Percentiles rank a stretch among this genome's conserved stretches.
Conservation (phyloP, 2,797 vertebrate genomes). For the Sarcoramphus papa region DNA sequence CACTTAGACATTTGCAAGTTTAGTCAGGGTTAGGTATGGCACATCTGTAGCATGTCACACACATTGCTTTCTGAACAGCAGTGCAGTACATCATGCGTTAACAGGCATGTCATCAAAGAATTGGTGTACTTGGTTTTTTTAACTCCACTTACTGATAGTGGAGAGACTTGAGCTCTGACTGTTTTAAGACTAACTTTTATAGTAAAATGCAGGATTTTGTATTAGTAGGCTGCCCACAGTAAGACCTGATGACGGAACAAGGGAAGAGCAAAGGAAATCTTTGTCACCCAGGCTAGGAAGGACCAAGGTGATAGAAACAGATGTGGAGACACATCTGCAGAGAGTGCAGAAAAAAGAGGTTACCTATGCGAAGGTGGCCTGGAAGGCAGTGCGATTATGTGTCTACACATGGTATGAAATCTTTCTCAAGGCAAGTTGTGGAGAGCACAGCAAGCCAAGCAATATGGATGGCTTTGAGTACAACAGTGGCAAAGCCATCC, state of each 20-base stretch:
- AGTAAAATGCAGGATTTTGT: not conserved
- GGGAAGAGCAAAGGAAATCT: not conserved
- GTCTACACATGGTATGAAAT: not conserved
- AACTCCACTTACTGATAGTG: not conserved
- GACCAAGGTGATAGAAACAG: not conserved
- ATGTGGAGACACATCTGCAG: not conserved
- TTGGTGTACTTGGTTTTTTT: not conserved
- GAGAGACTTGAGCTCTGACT: not conserved
- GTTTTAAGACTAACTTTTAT: not conserved
- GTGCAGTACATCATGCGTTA: not conserved
- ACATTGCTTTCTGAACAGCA: not conserved
- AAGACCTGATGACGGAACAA: not conserved
- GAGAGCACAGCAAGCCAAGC: not conserved
- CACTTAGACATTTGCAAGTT: not conserved
- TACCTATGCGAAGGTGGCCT: not conserved
- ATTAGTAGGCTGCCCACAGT: not conserved
- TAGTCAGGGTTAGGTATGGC: not conserved
- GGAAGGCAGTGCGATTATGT: not conserved
- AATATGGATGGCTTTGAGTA: not conserved
- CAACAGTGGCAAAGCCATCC: not conserved
- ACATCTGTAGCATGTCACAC: not conserved
- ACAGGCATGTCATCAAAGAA: not conserved
- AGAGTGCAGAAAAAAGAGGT: not conserved
- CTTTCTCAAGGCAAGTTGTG: not conserved
- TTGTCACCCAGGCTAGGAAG: not conserved